Base-by-base conservation (phyloP, 2,113 vertebrate species). In the Microtus pennsylvanicus region DNA sequence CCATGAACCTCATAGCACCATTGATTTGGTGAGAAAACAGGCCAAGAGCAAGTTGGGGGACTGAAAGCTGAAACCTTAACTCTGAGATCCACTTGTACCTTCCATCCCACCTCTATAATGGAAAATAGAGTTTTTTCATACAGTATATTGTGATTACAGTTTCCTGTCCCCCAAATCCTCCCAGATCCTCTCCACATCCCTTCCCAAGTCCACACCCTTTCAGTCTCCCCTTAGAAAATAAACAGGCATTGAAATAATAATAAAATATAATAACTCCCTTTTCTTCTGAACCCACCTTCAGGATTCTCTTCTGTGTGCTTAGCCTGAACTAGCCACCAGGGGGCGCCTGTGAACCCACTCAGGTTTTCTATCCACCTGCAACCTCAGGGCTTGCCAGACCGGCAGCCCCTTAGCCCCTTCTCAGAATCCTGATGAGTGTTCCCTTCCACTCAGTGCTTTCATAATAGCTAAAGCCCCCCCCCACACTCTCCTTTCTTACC, bases 331-430 rank as follows among this genome's bases (percentile, higher is more conserved):
- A 35, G 76, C 90, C 97, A 95, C 80, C 1, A 96, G 97, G 78
- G 94, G 96, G 95, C 33, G 16, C 42, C 21, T 33, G 14, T 47
- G 42, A 78, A 67, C 22, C 5, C 4, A 61, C 45, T 91, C 76
- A 3, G 19, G 30, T 65, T 33, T 63, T 75, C 42, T 0, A 2
- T 6, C 24, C 0, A 11, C 17, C n/a, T 47, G 77, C 13, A 75
- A 33, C 42, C 26, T 42, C 17, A 1, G 0, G 16, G 50, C 17
- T 33, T 19, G 70, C 38, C 19, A 0, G 50, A 70, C 17, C 2
- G 0, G 81, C 7, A 35, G n/a, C 38, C 0, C 1, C 0, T 0
- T 33, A 67, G n/a, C 10, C 9, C 10, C 3, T 10, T 26, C n/a
- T 13, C 61, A n/a, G 83, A 33, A 17, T 24, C 58, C 3, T 24